Conservation (phyloP, 2,113 vertebrate genomes). For the Atherinomorus stipes region DNA sequence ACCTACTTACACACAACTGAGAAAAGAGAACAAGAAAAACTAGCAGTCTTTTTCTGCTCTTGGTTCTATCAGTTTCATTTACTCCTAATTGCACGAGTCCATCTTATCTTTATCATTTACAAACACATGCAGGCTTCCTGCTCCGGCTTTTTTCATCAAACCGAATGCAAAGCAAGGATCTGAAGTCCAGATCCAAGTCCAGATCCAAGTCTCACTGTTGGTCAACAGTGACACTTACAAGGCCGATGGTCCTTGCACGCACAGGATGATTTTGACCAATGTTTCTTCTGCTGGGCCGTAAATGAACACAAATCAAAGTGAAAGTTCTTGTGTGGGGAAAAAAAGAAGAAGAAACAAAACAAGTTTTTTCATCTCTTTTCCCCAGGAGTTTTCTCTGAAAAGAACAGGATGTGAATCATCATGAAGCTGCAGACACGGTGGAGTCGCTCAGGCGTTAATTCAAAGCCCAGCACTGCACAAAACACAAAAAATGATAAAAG, state of each 20-base stretch:
- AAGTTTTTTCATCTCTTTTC: no score
- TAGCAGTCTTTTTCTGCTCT: not conserved
- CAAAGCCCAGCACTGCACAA: not conserved
- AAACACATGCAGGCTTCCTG: not conserved
- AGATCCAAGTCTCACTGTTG: no score
- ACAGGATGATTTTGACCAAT: not conserved
- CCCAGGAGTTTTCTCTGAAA: not conserved
- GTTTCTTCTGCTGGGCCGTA: no score
- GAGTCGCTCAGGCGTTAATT: not conserved
- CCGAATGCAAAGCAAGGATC: no score
- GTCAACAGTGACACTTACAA: no score
- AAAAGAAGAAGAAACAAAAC: no score
- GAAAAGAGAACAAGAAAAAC: conserved; percentile 25
- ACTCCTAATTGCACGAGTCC: conserved; percentile 30
- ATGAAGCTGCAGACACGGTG: not conserved
- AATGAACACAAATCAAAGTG: no score
- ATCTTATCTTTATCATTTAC: conserved; percentile 16
- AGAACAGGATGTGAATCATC: not conserved
- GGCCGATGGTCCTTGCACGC: no score
- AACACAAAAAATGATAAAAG: not conserved
- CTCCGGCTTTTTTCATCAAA: no score
- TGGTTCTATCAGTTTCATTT: conserved; percentile 22
- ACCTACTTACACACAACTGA: conserved; percentile 50
- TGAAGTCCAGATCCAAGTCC: no score
- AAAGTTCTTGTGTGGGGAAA: no score